phyloP scores from a whole-genome alignment of 1,140 invertebrate genomes.

The Habropoda laboriosa region DNA sequence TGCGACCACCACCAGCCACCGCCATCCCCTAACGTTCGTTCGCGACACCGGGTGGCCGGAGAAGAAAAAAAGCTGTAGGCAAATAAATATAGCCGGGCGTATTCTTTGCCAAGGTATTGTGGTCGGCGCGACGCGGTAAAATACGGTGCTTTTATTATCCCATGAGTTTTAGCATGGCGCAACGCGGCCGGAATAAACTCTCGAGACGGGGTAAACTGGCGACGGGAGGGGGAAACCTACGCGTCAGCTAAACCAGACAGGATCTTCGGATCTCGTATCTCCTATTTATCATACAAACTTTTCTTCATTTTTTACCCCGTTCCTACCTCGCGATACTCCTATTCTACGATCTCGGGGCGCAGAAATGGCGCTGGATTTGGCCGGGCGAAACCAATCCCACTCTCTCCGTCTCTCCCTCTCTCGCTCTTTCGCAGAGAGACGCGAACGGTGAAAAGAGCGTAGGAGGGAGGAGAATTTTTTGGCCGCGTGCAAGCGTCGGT shows the following conservation, averaged over 20 bases:
- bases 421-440: no score
- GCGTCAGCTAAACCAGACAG: slow-evolving; percentile 44
- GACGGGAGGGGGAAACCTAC: slow-evolving; percentile 35
- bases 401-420: no score
- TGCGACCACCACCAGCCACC: no score
- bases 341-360: not conserved
- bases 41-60: slow-evolving; percentile 13
- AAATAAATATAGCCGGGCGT: slow-evolving; percentile 69
- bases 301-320: slow-evolving; percentile 35
- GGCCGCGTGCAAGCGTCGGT: not conserved
- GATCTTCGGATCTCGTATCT: slow-evolving; percentile 52
- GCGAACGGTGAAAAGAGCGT: no score
- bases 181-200: slow-evolving; percentile 63
- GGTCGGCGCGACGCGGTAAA: slow-evolving; percentile 64
- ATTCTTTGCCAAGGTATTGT: slow-evolving; percentile 70
- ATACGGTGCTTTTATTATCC: slow-evolving; percentile 72
- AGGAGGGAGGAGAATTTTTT: not conserved
- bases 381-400: not conserved
- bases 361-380: not conserved
- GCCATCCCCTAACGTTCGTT: no score
- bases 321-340: no score
- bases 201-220: slow-evolving; percentile 58
- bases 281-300: slow-evolving; percentile 48
- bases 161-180: slow-evolving; percentile 65
- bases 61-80: slow-evolving; percentile 1